phyloP scores from a whole-genome alignment of 2,888 invertebrate species.

The Melieria crassipennis region DNA sequence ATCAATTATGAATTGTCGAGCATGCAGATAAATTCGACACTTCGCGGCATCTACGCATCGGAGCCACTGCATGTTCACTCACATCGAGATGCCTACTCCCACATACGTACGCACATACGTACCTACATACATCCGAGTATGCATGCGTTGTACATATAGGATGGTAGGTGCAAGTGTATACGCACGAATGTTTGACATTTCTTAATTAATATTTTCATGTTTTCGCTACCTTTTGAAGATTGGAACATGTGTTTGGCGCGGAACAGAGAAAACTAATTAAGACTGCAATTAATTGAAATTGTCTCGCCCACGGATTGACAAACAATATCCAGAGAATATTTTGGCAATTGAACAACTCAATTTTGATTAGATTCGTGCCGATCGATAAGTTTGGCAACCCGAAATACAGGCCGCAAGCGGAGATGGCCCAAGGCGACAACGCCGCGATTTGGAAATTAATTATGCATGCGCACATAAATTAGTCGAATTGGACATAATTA shows the following conservation, averaged over 20 bases:
- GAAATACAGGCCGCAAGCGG: conserved; percentile 6
- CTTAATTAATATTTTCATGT: conserved; percentile 60
- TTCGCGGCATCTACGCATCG: no score
- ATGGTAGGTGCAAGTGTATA: not conserved
- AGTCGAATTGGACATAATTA: conserved; percentile 28
- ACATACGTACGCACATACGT: not conserved
- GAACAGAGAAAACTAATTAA: conserved; percentile 57
- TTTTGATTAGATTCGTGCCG: conserved; percentile 21
- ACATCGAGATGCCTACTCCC: not conserved
- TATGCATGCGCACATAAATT: conserved; percentile 31
- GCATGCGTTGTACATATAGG: not conserved
- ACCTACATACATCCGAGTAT: not conserved
- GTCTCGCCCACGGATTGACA: conserved; percentile 23
- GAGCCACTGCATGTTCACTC: no score
- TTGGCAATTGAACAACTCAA: conserved; percentile 34
- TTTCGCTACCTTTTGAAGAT: conserved; percentile 64
- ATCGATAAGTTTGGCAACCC: conserved; percentile 3
- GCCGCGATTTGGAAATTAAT: conserved; percentile 15
- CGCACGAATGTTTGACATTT: conserved; percentile 53
- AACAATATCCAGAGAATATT: conserved; percentile 31
- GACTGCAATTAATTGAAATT: conserved; percentile 44
- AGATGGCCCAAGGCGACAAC: not conserved
- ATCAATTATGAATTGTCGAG: conserved; percentile 61
- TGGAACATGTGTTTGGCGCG: conserved; percentile 50
- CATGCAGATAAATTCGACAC: conserved; percentile 39